phyloP scores from a whole-genome alignment of 2,113 vertebrate genomes.

The Aptenodytes patagonicus region DNA sequence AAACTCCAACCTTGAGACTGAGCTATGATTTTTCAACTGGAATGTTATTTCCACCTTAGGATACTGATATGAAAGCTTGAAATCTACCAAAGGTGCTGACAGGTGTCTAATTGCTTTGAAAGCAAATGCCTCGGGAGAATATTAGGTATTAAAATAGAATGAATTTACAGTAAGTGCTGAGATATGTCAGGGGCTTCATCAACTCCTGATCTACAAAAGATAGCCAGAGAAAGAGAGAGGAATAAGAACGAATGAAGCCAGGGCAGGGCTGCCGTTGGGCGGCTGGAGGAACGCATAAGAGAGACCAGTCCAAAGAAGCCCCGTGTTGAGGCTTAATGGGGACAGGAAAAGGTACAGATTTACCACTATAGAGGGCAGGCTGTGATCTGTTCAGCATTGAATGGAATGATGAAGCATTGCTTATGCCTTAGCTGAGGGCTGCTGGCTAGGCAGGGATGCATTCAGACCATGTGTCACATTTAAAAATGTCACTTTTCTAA shows the following conservation, averaged over 20 bases:
- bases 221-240: not conserved
- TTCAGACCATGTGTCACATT: not conserved
- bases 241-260: not conserved
- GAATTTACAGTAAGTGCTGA: constrained; percentile 31
- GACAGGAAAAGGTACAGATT: not conserved
- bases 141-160: constrained; percentile 29
- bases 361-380: not conserved
- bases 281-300: not conserved
- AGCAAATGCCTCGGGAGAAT: constrained; percentile 50
- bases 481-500: not conserved
- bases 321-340: not conserved
- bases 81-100: constrained; percentile 35
- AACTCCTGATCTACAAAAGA: not conserved
- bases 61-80: constrained; percentile 29
- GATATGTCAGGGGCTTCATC: constrained; percentile 19
- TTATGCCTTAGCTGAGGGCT: not conserved
- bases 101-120: constrained; percentile 63
- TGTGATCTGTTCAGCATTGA: not conserved
- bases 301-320: not conserved
- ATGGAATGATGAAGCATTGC: not conserved
- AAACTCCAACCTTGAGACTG: constrained; percentile 17
- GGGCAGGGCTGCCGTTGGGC: not conserved
- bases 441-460: not conserved
- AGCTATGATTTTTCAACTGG: constrained; percentile 48
- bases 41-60: constrained; percentile 62